phyloP scores from a whole-genome alignment of 2,888 invertebrate genomes.

The Serrognathus titanus region DNA sequence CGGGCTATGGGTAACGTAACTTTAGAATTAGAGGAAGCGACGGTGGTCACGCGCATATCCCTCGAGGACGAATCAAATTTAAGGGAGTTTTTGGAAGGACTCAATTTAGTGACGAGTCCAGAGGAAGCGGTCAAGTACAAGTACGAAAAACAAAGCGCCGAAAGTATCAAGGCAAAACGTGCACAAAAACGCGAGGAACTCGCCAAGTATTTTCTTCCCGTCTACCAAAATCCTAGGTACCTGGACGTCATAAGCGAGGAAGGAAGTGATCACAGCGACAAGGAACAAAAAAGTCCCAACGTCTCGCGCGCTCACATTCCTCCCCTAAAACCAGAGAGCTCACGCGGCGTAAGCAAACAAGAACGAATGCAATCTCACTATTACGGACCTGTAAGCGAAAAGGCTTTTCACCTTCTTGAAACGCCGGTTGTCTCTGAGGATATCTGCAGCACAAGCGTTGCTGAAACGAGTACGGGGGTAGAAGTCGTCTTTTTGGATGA shows the following conservation, averaged over 20 bases:
- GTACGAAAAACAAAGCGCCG: slow-evolving; percentile 27
- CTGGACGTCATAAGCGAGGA: slow-evolving; percentile 78
- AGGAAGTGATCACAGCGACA: slow-evolving; percentile 64
- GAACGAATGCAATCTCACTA: slow-evolving; percentile 6
- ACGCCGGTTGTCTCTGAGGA: slow-evolving; percentile 48
- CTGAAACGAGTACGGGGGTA: slow-evolving; percentile 48
- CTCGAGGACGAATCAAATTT: slow-evolving; percentile 58
- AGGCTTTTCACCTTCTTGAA: slow-evolving; percentile 20
- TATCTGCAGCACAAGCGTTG: slow-evolving; percentile 51
- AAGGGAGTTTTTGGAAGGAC: slow-evolving; percentile 55
- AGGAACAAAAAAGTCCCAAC: slow-evolving; percentile 31
- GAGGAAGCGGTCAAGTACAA: slow-evolving; percentile 37
- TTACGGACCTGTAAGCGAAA: slow-evolving; percentile 22
- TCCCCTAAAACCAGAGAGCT: neutral
- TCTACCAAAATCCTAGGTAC: slow-evolving; percentile 60
- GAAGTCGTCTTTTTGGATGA: slow-evolving; percentile 70
- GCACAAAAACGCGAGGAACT: slow-evolving; percentile 55
- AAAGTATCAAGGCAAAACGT: slow-evolving; percentile 46
- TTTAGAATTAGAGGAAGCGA: slow-evolving; percentile 2
- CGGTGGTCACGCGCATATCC: slow-evolving; percentile 42
- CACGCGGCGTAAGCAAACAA: neutral
- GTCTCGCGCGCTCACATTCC: no score
- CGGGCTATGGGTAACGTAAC: slow-evolving; percentile 10
- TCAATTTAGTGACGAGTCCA: slow-evolving; percentile 55
- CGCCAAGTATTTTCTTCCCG: slow-evolving; percentile 57